Evolutionary conservation across 2,888 invertebrate genomes (phyloP).

Genomic region (Biston betularia): DNA sequence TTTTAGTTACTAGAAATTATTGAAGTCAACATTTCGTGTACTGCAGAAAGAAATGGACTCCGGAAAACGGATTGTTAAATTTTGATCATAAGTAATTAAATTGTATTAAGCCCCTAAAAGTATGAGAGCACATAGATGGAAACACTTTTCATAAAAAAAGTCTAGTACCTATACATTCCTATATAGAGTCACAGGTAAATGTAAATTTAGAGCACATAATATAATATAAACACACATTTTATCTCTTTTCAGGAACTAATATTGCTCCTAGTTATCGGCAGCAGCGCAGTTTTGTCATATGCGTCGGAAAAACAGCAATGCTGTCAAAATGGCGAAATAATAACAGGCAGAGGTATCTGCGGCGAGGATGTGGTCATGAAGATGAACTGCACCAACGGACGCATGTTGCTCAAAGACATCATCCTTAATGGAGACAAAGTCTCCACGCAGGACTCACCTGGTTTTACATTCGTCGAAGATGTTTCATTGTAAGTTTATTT

Average conservation of each 20-base stretch:
- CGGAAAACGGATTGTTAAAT: no score
- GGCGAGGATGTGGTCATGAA: conserved; percentile 47
- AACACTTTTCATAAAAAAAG: not conserved
- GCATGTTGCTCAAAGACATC: conserved; percentile 68
- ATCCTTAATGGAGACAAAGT: conserved; percentile 68
- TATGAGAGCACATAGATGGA: no score
- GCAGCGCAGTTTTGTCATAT: conserved; percentile 50
- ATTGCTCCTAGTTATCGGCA: conserved; percentile 58
- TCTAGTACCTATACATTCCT: not conserved
- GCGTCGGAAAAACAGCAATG: conserved; percentile 56
- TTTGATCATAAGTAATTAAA: no score
- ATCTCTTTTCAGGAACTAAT: conserved; percentile 62
- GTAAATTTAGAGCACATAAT: no score
- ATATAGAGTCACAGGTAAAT: not conserved
- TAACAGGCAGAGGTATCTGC: conserved; percentile 59
- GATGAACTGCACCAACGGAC: conserved; percentile 68
- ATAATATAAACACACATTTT: conserved; percentile 1
- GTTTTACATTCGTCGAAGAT: conserved; percentile 70
- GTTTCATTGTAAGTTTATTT: conserved; percentile 59
- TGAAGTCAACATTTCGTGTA: no score
- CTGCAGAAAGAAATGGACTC: no score
- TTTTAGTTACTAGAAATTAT: no score
- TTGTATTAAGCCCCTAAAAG: no score
- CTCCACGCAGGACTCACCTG: conserved; percentile 69
- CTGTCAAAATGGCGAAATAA: conserved; percentile 62